Evolutionary conservation across 2,888 invertebrate genomes (phyloP), one percentile per base, ranked within the genome.

Genomic region (Atrina japonica): DNA sequence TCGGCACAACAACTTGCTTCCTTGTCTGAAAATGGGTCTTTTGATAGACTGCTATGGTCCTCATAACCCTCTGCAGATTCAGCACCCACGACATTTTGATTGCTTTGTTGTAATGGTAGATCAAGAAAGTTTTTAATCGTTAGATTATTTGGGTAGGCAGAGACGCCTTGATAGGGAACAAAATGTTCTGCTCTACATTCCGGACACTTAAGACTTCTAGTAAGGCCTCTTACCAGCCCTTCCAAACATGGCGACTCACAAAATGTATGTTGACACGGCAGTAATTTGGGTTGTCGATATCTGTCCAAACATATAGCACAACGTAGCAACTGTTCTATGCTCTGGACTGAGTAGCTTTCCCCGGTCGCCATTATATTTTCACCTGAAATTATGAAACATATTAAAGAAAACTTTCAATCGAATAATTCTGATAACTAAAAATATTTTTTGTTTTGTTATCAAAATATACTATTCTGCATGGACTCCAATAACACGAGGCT

Each of bases 201-300:
- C 89, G 98, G 98, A 93, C 98, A 98, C 58, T 78, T 80, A 18
- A 82, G 75, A 30, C 64, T 64, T 52, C 68, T 43, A 14, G 73
- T 52, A 14, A 65, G 30, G 7, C 59, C 60, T 23, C 63, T 49
- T 11, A 97, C 96, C 60, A 98, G 93, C 79, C 98, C 87, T 61
- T 87, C 86, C 94, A 99, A 95, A 91, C 99, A 99, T 65, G 99
- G 98, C 89, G 97, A 97, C 95, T 97, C 96, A 90, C 99, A 99
- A 92, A 97, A 99, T 87, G 98, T 98, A 94, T 99, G 99, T 93
- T 99, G 99, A 91, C 98, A 98, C 94, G 98, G 98, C 90, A 99
- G 92, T 90, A 99, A 93, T 92, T 98, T 99, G n/a, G 99, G 99
- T 91, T 97, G 97, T 88, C 96, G 93, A 92, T 96, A 99, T 88